Evolutionary conservation across 2,888 invertebrate genomes (phyloP).

Genomic region (Plagodis dolabraria): DNA sequence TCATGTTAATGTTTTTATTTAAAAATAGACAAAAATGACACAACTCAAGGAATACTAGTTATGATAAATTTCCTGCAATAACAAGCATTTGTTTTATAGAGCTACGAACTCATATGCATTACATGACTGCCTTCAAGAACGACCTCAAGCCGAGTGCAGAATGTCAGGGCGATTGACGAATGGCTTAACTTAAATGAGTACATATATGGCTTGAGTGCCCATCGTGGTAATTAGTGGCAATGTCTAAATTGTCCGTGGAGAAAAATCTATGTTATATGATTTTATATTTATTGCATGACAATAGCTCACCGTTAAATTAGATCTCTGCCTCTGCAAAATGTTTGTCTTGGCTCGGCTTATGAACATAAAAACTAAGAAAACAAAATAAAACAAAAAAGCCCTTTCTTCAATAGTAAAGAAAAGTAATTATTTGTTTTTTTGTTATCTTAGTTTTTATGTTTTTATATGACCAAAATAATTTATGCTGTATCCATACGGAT

Average conservation of each 20-base stretch:
- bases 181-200: constrained; percentile 47
- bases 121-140: constrained; percentile 66
- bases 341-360: too few relatives aligned
- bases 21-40: neutral
- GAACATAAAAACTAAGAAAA: too few relatives aligned
- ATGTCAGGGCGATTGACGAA: constrained; percentile 68
- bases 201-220: constrained; percentile 39
- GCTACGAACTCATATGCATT: constrained; percentile 33
- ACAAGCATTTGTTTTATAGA: constrained; percentile 23
- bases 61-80: constrained; percentile 32
- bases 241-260: constrained; percentile 35
- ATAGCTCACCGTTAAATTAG: too few relatives aligned
- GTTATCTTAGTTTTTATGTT: too few relatives aligned
- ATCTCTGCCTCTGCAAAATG: too few relatives aligned
- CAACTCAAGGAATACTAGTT: constrained; percentile 31
- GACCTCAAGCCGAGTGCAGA: constrained; percentile 66
- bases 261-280: neutral
- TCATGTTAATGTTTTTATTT: too few relatives aligned
- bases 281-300: too few relatives aligned
- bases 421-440: too few relatives aligned
- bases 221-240: constrained; percentile 42
- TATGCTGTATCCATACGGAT: too few relatives aligned
- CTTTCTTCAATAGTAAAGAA: too few relatives aligned
- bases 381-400: too few relatives aligned
- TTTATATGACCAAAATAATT: too few relatives aligned